phyloP scores from a whole-genome alignment of 2,888 invertebrate species.

The Dermolepida albohirtum region DNA sequence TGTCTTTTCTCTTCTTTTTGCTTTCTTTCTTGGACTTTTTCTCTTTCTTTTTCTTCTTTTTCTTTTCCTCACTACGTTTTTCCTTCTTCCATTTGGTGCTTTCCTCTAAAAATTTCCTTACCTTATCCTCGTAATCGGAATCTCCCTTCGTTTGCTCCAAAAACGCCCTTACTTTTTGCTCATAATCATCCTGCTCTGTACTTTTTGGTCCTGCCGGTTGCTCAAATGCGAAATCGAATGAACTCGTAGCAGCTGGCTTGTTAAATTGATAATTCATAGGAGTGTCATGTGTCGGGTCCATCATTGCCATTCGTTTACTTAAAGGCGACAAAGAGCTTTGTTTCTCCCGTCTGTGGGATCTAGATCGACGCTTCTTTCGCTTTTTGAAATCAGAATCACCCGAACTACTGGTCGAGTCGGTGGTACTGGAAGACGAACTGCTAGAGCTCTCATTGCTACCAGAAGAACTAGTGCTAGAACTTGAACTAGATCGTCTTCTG shows the following conservation, averaged over 20 bases:
- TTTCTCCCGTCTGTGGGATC: slow-evolving; percentile 69
- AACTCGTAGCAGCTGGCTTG: slow-evolving; percentile 72
- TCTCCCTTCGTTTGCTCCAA: slow-evolving; percentile 82
- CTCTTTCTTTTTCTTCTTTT: slow-evolving; percentile 69
- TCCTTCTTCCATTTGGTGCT: slow-evolving; percentile 83
- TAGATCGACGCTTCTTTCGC: slow-evolving; percentile 70
- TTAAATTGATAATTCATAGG: slow-evolving; percentile 76
- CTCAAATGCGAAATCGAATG: slow-evolving; percentile 66
- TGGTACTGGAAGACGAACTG: slow-evolving; percentile 67
- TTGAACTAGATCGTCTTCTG: slow-evolving; percentile 70
- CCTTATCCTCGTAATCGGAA: slow-evolving; percentile 86
- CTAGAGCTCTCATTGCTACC: slow-evolving; percentile 71
- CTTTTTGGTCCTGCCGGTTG: slow-evolving; percentile 61
- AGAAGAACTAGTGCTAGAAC: slow-evolving; percentile 64
- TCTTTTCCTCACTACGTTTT: slow-evolving; percentile 75
- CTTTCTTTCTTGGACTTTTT: slow-evolving; percentile 78
- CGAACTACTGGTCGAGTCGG: slow-evolving; percentile 76
- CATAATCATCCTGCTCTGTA: slow-evolving; percentile 73
- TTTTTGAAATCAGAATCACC: slow-evolving; percentile 71
- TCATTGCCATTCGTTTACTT: slow-evolving; percentile 85
- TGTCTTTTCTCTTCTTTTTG: slow-evolving; percentile 80
- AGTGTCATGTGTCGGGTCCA: slow-evolving; percentile 69
- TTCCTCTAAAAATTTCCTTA: slow-evolving; percentile 87
- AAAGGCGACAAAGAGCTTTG: slow-evolving; percentile 83
- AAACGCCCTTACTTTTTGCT: slow-evolving; percentile 75